Percentiles rank a stretch among this genome's conserved stretches.
phyloP scores from a whole-genome alignment of 2,113 vertebrate species.

The Catharus bicknelli region DNA sequence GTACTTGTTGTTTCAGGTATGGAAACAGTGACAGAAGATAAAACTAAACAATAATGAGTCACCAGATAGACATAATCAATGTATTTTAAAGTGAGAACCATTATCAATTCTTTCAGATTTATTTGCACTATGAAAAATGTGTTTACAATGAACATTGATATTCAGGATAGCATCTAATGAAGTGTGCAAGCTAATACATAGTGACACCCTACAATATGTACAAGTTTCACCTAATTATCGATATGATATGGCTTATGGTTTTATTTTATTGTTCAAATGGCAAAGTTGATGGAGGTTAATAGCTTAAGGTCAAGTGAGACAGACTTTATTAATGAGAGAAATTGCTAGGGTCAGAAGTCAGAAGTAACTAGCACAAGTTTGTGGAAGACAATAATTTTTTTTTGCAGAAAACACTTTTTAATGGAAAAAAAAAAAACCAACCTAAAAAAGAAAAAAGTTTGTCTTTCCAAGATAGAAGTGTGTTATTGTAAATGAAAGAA shows the following conservation, averaged over 20 bases:
- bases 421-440: neutral
- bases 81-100: neutral
- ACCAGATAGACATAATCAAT: neutral
- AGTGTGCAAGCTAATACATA: neutral
- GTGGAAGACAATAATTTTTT: neutral
- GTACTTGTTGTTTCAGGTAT: neutral
- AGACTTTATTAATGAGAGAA: neutral
- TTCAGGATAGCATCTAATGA: neutral
- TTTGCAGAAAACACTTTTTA: neutral
- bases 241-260: neutral
- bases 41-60: neutral
- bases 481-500: neutral
- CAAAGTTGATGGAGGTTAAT: neutral
- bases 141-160: neutral
- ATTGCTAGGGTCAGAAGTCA: neutral
- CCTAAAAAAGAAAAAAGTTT: too few relatives aligned
- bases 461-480: neutral
- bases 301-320: neutral
- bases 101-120: neutral
- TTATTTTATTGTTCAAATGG: neutral
- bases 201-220: neutral
- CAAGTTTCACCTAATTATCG: neutral
- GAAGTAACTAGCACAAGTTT: neutral
- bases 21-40: neutral
- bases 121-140: neutral